Percentiles rank a stretch among this genome's conserved stretches.
These are phyloP conservation scores for Pheosia gnoma DNA, from an alignment of 2,888 invertebrate genomes.

Conservation along the genomic window DNA sequence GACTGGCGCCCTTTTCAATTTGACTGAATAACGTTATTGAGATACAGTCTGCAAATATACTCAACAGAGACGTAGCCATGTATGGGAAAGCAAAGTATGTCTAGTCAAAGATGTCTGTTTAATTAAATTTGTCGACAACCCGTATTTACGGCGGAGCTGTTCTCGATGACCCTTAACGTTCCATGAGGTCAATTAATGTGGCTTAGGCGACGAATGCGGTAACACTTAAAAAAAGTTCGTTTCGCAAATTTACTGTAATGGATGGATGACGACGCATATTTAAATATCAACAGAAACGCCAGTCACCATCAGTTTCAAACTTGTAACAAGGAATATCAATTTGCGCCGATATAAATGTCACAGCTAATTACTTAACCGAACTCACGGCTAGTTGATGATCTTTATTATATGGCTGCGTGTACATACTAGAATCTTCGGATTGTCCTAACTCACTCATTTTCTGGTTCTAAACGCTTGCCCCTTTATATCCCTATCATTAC, in stretches of 20 bases:
- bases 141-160: neutral
- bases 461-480: no score
- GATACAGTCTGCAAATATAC: no score
- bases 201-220: slow-evolving; percentile 1
- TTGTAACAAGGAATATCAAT: slow-evolving; percentile 43
- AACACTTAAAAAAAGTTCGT: neutral
- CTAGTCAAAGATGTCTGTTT: no score
- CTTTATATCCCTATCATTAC: no score
- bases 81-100: no score
- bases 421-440: no score
- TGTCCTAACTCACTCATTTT: no score
- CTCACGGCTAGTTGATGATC: slow-evolving; percentile 9
- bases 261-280: slow-evolving; percentile 18
- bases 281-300: slow-evolving; percentile 22
- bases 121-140: no score
- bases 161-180: neutral
- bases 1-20: no score
- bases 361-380: slow-evolving; percentile 18
- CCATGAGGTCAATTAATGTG: neutral
- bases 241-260: neutral
- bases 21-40: no score
- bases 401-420: neutral
- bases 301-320: slow-evolving; percentile 33
- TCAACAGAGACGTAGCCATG: no score
- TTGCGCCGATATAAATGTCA: slow-evolving; percentile 29